Conservation (phyloP, 2,888 invertebrate genomes). For the Callyntrura sp. region DNA sequence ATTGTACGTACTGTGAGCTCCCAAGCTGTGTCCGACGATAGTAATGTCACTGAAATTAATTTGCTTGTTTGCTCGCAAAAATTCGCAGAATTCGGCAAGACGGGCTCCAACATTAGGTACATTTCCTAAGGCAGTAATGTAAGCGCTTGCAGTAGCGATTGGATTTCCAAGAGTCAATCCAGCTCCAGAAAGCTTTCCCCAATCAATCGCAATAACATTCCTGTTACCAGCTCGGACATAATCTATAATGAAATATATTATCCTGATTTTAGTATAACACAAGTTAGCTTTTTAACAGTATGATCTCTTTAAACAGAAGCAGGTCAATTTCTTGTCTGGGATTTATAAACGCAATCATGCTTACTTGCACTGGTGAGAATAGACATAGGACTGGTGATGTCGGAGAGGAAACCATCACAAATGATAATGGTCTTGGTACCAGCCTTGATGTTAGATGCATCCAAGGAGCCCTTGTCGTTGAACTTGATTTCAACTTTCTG, state of each 20-base stretch:
- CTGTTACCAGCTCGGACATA: neutral
- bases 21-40: slow-evolving; percentile 78
- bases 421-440: slow-evolving; percentile 53
- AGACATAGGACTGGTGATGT: neutral
- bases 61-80: slow-evolving; percentile 59
- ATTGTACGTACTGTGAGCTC: slow-evolving; percentile 75
- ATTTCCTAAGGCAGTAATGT: slow-evolving; percentile 71
- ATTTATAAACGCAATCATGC: neutral
- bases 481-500: slow-evolving; percentile 62
- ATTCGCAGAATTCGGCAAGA: slow-evolving; percentile 76
- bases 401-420: slow-evolving; percentile 26
- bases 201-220: slow-evolving; percentile 78
- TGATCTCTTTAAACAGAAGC: no score
- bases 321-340: no score
- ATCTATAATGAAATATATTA: slow-evolving; percentile 3
- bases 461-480: slow-evolving; percentile 66
- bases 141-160: slow-evolving; percentile 43
- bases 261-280: neutral
- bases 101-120: slow-evolving; percentile 72
- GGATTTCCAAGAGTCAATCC: slow-evolving; percentile 59
- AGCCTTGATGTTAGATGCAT: slow-evolving; percentile 52
- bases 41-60: slow-evolving; percentile 67
- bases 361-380: slow-evolving; percentile 2
- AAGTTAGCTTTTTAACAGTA: no score
- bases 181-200: slow-evolving; percentile 75